A percentile compares a stretch with the other conserved stretches of the same genome.
These are phyloP conservation scores for Syrista parreyssii DNA, from an alignment of 2,888 invertebrate genomes.

Conservation along the genomic window DNA sequence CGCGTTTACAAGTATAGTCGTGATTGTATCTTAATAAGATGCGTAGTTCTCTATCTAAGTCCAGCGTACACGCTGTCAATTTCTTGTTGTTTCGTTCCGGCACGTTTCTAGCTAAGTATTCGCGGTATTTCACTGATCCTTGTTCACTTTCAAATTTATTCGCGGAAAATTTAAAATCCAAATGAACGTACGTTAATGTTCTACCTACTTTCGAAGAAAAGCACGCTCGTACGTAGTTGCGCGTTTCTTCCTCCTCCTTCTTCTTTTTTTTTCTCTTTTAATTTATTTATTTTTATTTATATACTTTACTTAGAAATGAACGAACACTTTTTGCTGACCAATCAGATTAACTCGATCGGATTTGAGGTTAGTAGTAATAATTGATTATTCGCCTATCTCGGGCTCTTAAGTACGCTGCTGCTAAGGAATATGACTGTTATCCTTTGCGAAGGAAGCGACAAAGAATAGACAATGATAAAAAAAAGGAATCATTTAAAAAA, in stretches of 20 bases:
- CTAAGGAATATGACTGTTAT: neutral
- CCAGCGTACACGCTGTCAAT: slow-evolving; percentile 46
- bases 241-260: slow-evolving; percentile 13
- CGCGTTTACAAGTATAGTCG: slow-evolving; percentile 53
- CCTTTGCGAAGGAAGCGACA: neutral
- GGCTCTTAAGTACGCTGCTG: neutral
- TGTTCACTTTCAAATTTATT: slow-evolving; percentile 32
- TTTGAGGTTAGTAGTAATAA: slow-evolving; percentile 31
- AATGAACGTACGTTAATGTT: slow-evolving; percentile 15
- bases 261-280: slow-evolving; percentile 21
- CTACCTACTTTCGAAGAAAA: neutral
- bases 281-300: slow-evolving; percentile 19
- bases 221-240: neutral
- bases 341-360: slow-evolving; percentile 34
- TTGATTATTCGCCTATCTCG: neutral
- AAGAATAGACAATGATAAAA: neutral
- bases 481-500: neutral
- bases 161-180: slow-evolving; percentile 36
- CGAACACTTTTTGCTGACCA: slow-evolving; percentile 41
- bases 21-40: slow-evolving; percentile 54
- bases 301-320: slow-evolving; percentile 41
- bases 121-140: slow-evolving; percentile 2
- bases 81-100: slow-evolving; percentile 2
- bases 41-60: slow-evolving; percentile 51
- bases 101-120: neutral